Conservation (phyloP, 2,113 vertebrate species). For the Ginglymostoma cirratum region DNA sequence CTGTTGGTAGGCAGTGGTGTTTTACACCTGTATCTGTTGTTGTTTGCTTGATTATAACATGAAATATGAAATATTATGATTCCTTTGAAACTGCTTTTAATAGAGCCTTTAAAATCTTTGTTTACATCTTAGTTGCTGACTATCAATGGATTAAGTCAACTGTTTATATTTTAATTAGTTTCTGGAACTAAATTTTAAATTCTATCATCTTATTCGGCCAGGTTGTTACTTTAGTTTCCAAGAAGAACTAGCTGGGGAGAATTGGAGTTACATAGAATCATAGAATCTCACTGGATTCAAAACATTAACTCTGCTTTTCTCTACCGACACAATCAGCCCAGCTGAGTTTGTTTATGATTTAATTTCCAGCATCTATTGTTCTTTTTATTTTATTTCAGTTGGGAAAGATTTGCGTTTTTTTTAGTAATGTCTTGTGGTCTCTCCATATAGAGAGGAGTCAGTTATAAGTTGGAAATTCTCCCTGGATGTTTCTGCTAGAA, state of each 20-base stretch:
- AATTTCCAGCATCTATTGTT: no score
- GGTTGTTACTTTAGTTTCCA: neutral
- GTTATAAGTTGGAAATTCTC: neutral
- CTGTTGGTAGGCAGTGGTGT: neutral
- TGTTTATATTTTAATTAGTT: neutral
- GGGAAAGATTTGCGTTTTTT: neutral
- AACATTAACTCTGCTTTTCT: no score
- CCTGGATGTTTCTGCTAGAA: neutral
- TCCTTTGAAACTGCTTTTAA: neutral
- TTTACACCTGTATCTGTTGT: neutral
- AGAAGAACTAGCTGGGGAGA: neutral
- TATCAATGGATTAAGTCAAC: neutral
- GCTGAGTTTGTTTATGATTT: no score
- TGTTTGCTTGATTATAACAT: neutral
- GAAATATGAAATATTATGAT: neutral
- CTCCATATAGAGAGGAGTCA: neutral
- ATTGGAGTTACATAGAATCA: neutral
- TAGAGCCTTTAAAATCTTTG: neutral
- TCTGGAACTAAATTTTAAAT: neutral
- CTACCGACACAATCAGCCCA: no score
- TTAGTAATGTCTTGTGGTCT: neutral
- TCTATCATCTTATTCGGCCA: neutral
- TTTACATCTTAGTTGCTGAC: neutral
- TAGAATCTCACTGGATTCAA: no score
- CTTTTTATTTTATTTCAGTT: neutral